Evolutionary conservation across 2,113 vertebrate species (phyloP), one percentile per base, ranked within the genome.

Genomic region (Cnemophilus loriae): DNA sequence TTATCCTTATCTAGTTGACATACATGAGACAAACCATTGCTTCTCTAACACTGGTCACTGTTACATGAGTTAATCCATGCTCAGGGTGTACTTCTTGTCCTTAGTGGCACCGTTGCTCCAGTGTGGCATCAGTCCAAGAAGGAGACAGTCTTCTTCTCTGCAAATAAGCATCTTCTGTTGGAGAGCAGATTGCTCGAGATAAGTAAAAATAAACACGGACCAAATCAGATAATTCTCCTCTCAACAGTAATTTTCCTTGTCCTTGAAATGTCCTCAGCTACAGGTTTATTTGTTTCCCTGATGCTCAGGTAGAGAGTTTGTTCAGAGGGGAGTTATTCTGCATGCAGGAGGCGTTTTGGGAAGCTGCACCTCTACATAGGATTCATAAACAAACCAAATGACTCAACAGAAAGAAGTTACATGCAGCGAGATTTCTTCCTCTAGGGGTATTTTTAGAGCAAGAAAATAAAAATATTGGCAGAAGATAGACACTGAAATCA

Each of bases 151-250:
- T 73, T 89, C 76, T 67, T 44, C 79, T 89, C 87, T 87, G 65
- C 87, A 95, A 89, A 94, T 91, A 92, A 95, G 87, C 87, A 65
- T 91, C 94, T 95, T 89, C 93, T 82, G 73, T 69, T 69, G 91
- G 81, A 87, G 81, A 96, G 53, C 93, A 95, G 87, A 94, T 95
- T 96, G 93, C 69, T 84, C 4, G 57, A 94, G 85, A 60, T 20
- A 91, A 95, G 91, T 82, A 91, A 96, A 96, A 97, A 92, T 95
- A 94, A 95, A 92, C 91, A 96, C 0, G 0, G 76, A 94, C 17
- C 70, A 93, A 84, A 96, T 93, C 80, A 96, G 94, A 84, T 93
- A 55, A 81, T 87, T 96, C 70, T 94, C 39, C 39, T 75, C 67
- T 32, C 39, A 89, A 71, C 65, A 33, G 77, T 57, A 49, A 46